Base-by-base conservation (phyloP, 2,113 vertebrate species). In the Toxotes chatareus region DNA sequence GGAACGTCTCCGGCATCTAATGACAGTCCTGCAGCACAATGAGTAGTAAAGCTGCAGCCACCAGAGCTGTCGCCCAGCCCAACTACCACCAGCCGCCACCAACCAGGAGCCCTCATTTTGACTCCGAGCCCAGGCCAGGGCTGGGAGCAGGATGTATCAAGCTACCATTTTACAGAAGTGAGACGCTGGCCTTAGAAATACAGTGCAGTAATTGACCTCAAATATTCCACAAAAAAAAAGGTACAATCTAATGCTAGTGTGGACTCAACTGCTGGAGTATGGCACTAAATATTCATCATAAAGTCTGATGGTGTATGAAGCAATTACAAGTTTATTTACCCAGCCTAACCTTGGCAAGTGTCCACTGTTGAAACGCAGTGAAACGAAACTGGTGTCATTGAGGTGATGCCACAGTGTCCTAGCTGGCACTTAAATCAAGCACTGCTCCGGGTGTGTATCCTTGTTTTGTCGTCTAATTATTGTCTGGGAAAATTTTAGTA, bases 1-100 rank as follows among this genome's bases (percentile, higher is more conserved):
- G 71, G 85, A 94, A 89, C 72, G 40, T 85, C 89, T 86, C 59
- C 53, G 72, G 82, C 73, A 88, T 91, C 87, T 94, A 95, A 96
- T 96, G 84, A 94, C 91, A 95, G 89, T 90, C 92, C 91, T 95
- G 85, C 81, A 82, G 75, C 89, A 90, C 92, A 92, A 92, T 93
- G 88, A 91, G 82, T 89, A 90, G 88, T 92, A 91, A 91, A 93
- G 86, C 78, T 80, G 72, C 82, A 88, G 87, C 84, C 91, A 86
- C 92, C 69, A 88, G 82, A 85, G 82, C 91, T 88, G 79, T 86
- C 63, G 71, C 85, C 86, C 66, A 73, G 85, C 84, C 87, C 79
- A 84, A 61, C 86, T 83, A 78, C 79, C 82, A 80, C 47, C 79
- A 80, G 70, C 64, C 67, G 64, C 83, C 84, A 71, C 55, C 70